Percentiles rank a stretch among this genome's conserved stretches.
These are phyloP conservation scores for Drosophila parabipectinata DNA, from an alignment of 1,140 invertebrate genomes.

Conservation along the genomic window DNA sequence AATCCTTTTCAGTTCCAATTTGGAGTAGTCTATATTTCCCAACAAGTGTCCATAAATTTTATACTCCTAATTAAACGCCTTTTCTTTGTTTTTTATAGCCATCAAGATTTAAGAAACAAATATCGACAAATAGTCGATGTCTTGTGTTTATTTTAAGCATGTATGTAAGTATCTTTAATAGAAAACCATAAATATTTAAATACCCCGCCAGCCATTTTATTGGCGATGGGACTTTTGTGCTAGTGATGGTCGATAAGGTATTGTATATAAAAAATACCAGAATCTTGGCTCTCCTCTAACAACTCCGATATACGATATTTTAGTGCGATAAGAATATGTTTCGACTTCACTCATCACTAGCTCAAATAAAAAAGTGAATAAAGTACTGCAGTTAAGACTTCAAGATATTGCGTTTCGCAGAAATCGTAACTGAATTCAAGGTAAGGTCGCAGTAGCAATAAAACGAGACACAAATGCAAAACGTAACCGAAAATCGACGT, in stretches of 20 bases:
- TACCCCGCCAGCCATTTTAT: background rate
- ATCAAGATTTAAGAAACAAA: too few relatives aligned
- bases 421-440: conserved; percentile 40
- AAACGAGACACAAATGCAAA: conserved; percentile 6
- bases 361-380: background rate
- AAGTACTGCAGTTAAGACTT: background rate
- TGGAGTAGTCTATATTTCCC: too few relatives aligned
- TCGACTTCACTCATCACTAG: background rate
- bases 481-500: background rate
- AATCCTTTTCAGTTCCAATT: too few relatives aligned
- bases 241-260: too few relatives aligned
- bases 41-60: too few relatives aligned
- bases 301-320: background rate
- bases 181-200: background rate
- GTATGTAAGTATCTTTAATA: background rate
- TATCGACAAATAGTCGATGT: too few relatives aligned
- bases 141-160: too few relatives aligned
- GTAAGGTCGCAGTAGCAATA: conserved; percentile 31
- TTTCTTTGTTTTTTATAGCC: too few relatives aligned
- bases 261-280: background rate
- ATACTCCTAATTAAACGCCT: too few relatives aligned
- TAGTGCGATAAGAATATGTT: background rate
- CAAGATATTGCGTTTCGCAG: conserved; percentile 22
- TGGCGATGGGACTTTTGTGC: background rate
- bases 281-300: too few relatives aligned